Evolutionary conservation across 2,113 vertebrate genomes (phyloP), one percentile per base, ranked within the genome.

Genomic region (Harpagus bidentatus): DNA sequence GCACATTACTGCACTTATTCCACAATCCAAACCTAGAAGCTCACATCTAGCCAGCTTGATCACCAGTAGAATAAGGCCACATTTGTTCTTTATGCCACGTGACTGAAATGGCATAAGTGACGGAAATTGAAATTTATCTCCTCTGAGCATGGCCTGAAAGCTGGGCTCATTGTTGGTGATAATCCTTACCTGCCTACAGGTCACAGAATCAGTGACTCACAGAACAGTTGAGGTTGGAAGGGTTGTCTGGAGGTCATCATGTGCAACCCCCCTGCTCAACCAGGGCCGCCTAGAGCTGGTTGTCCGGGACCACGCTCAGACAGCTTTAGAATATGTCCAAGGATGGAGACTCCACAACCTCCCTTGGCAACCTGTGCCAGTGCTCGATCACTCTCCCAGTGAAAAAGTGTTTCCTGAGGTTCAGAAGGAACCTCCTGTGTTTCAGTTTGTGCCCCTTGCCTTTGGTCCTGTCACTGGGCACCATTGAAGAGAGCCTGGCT

Each of bases 311-410:
- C 6, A 2, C 0, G 2, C 26, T 13, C n/a, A 88, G 21, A 28
- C 5, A 42, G 4, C 13, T 79, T 76, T 61, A 25, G 2, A 79
- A 7, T 43, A 42, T 70, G 10, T 55, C 8, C 0, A 0, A 61
- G 5, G 22, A 82, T 29, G 5, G 28, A 71, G 11, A 47, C 11
- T 52, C 42, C 29, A 48, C 16, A 28, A n/a, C 14, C 2, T 80
- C 36, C 25, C 5, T 53, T 13, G 34, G 5, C 11, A 79, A 28
- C 25, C 5, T 55, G 2, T 42, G 16, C 16, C 36, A 29, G 5
- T 6, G 8, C 6, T 74, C 1, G 0, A 19, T 79, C 45, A 62
- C 3, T 4, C 13, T 69, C 9, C 26, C 2, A 29, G 6, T 47
- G 29, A 42, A 73, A 77, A 81, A n/a, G 2, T 32, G 23, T 48